Evolutionary conservation across 2,888 invertebrate species (phyloP), one percentile per base, ranked within the genome.

Genomic region (Odontocolon sp.): DNA sequence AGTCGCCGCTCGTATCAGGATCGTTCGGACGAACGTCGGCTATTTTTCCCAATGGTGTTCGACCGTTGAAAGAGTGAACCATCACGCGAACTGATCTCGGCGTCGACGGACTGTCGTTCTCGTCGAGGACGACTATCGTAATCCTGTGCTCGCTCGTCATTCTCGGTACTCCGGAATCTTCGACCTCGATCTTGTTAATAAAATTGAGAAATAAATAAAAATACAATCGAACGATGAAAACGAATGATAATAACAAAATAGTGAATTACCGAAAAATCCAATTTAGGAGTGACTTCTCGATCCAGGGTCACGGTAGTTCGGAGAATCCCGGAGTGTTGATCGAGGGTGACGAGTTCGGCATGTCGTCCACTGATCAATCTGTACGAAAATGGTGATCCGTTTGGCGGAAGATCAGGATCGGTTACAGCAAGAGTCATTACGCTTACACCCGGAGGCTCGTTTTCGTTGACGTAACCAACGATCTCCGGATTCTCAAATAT

Each of bases 21-120:
- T 99, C 99, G 86, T 96, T 95, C 0, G 99, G 99, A 90, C 95
- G 96, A 0, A 98, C 96, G 89, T 97, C 94, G 4, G 97, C 98
- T 79, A 99, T 95, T 91, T 95, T 95, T n/a, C 96, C 96, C 18
- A 93, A 88, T 0, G 96, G 95, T 84, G 95, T 93, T 77, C 93
- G 92, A 66, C 94, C 94, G 85, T 96, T 95, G 85, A 96, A 95
- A 0, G 95, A 92, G 86, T 95, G 94, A 1, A 97, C 94, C 57
- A 96, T 91, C 16, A 97, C 93, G 84, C 96, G 96, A 0, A 96
- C 96, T 6, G 95, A 95, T 84, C 98, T 93, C 16, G 97, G 93
- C 1, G 94, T 94, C 0, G 97, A 98, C 11, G 98, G 97, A 87
- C 96, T 96, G 85, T 98, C 98, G 89, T 98, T 98, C 89, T 96